Conservation (phyloP, 1,140 invertebrate genomes). For the Amphibalanus amphitrite region DNA sequence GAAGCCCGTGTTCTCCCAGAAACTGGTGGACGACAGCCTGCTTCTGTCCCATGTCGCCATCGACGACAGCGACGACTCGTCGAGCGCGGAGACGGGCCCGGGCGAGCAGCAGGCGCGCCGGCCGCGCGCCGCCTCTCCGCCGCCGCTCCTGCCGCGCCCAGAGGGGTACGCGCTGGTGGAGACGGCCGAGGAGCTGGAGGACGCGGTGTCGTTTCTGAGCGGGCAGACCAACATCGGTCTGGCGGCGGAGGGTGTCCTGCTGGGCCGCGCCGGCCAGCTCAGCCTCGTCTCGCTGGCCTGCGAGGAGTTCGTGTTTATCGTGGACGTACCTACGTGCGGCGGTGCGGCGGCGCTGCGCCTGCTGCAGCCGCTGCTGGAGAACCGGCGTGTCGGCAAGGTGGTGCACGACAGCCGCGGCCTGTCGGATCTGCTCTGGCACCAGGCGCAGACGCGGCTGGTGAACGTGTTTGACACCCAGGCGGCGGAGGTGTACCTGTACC, state of each 20-base stretch:
- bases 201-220: neutral
- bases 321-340: neutral
- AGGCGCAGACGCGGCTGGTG: neutral
- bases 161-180: neutral
- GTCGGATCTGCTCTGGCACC: neutral
- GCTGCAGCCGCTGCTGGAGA: neutral
- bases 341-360: neutral
- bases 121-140: neutral
- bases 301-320: neutral
- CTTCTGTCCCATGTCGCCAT: neutral
- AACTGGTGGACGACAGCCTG: neutral
- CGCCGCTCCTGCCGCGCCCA: neutral
- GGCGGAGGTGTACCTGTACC: neutral
- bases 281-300: neutral
- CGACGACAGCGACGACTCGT: neutral
- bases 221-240: neutral
- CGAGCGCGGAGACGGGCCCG: neutral
- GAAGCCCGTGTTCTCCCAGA: neutral
- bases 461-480: slow-evolving; percentile 2
- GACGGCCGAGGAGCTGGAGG: neutral
- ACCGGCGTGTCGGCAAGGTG: neutral
- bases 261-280: neutral
- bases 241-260: neutral
- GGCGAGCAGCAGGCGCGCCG: no score
- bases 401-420: neutral